Conservation (phyloP, 2,888 invertebrate genomes). For the Coleophora deauratella region DNA sequence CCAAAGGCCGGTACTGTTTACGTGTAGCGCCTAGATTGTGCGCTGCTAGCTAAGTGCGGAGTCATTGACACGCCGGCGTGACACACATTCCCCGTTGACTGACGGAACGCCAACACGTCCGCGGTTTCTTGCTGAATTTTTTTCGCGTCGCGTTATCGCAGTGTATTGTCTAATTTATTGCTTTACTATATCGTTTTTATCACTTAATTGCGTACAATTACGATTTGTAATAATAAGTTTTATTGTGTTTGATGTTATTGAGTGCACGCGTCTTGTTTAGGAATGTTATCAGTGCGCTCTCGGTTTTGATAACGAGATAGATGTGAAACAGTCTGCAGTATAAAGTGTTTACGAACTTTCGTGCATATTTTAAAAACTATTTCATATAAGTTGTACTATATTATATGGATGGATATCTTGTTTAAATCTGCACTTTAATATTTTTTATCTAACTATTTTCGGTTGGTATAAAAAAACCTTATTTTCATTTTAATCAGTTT, state of each 20-base stretch:
- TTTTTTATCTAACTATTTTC: too few species aligned
- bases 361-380: too few species aligned
- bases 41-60: slow-evolving; percentile 36
- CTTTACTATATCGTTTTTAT: slow-evolving; percentile 29
- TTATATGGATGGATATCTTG: too few species aligned
- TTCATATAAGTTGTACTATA: too few species aligned
- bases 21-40: slow-evolving; percentile 39
- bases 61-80: slow-evolving; percentile 69
- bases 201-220: slow-evolving; percentile 24
- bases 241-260: slow-evolving; percentile 15
- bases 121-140: slow-evolving; percentile 40
- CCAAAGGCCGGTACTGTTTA: slow-evolving; percentile 41
- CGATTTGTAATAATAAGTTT: slow-evolving; percentile 8
- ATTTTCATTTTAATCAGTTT: too few species aligned
- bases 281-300: slow-evolving; percentile 20
- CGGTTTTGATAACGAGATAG: slow-evolving; percentile 34
- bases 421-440: too few species aligned
- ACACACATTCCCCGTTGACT: slow-evolving; percentile 65
- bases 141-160: slow-evolving; percentile 27
- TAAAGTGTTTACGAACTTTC: too few species aligned
- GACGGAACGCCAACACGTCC: slow-evolving; percentile 53
- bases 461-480: too few species aligned
- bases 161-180: slow-evolving; percentile 37
- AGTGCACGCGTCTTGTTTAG: slow-evolving; percentile 18
- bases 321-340: too few species aligned